Conservation (phyloP, 2,113 vertebrate species). For the Phalacrocorax aristotelis region DNA sequence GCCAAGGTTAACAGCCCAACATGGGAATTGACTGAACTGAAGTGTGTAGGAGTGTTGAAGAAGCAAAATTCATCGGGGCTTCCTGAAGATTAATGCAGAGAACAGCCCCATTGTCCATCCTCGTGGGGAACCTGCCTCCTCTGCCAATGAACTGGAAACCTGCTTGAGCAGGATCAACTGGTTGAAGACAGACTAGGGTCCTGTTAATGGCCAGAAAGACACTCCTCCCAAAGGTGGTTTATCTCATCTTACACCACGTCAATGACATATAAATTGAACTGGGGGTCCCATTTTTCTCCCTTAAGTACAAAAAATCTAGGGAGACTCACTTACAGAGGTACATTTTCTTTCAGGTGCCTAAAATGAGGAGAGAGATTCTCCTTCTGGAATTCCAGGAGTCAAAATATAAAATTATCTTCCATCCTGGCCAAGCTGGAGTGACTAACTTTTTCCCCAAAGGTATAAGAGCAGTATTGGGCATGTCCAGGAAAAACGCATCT, state of each 20-base stretch:
- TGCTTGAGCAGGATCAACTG: background rate
- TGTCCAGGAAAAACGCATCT: background rate
- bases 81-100: background rate
- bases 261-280: background rate
- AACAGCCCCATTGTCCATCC: background rate
- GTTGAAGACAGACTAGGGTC: background rate
- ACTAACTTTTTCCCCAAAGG: background rate
- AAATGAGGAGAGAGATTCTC: background rate
- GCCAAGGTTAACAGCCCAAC: background rate
- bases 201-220: background rate
- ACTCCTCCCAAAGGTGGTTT: background rate
- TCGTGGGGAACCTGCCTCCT: background rate
- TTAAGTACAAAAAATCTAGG: background rate
- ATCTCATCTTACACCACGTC: background rate
- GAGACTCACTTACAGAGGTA: accelerated
- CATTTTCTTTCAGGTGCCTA: background rate
- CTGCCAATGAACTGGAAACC: background rate
- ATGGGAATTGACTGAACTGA: background rate
- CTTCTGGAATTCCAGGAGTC: background rate
- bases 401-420: background rate
- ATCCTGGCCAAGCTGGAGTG: background rate
- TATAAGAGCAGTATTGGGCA: background rate
- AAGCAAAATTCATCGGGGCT: background rate
- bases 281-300: background rate
- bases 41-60: background rate